Evolutionary conservation across 1,140 invertebrate genomes (phyloP).

Genomic region (Drosophila micromelanica): DNA sequence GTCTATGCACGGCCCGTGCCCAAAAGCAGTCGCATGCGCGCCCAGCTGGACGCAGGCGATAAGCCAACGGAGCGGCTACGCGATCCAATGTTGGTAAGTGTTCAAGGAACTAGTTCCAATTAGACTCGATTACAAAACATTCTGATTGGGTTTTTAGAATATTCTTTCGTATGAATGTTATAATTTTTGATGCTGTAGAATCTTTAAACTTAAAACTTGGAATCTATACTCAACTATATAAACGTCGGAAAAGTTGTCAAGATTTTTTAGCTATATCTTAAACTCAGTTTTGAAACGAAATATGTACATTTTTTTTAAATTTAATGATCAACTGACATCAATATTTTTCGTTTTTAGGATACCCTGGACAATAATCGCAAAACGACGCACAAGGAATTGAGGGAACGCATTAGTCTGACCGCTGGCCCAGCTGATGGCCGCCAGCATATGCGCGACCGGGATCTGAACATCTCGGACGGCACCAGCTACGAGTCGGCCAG

Average conservation of each 20-base stretch:
- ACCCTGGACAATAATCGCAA: slow-evolving; percentile 76
- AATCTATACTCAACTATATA: too few relatives aligned
- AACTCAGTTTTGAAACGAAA: too few relatives aligned
- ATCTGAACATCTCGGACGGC: slow-evolving; percentile 59
- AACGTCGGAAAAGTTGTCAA: too few relatives aligned
- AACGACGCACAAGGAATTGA: slow-evolving; percentile 77
- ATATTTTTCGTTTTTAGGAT: slow-evolving; percentile 30
- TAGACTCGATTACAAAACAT: too few relatives aligned
- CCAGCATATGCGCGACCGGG: slow-evolving; percentile 43
- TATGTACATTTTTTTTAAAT: too few relatives aligned
- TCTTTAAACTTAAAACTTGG: too few relatives aligned
- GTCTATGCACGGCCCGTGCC: slow-evolving; percentile 73
- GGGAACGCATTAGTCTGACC: slow-evolving; percentile 54
- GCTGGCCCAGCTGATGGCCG: slow-evolving; percentile 39
- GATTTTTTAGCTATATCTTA: too few relatives aligned
- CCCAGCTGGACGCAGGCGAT: slow-evolving; percentile 42
- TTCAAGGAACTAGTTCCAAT: too few relatives aligned
- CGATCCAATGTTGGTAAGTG: slow-evolving; percentile 52
- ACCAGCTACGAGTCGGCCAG: slow-evolving; percentile 83
- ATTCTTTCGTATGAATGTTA: too few relatives aligned
- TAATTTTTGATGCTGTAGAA: too few relatives aligned
- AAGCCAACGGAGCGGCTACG: slow-evolving; percentile 55
- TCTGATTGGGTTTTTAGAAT: too few relatives aligned
- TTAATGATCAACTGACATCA: too few relatives aligned
- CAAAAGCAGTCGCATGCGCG: slow-evolving; percentile 60